Evolutionary conservation across 2,113 vertebrate species (phyloP), one percentile per base, ranked within the genome.

Genomic region (Equus przewalskii): DNA sequence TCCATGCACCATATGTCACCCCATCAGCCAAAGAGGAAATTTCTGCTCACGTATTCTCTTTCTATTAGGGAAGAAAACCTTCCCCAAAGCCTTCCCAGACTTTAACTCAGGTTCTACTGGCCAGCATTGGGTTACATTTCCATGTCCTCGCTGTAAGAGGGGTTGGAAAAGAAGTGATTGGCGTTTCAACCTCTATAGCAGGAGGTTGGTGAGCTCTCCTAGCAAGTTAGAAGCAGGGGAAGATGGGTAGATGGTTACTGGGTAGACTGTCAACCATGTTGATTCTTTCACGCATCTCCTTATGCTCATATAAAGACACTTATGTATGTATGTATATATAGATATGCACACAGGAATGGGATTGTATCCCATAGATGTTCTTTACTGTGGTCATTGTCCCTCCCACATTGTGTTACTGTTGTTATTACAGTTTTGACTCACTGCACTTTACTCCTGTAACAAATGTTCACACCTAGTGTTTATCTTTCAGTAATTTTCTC

Each of bases 1-100:
- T 24, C 26, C 3, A 9, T 5, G 1, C 4, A 49, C 21, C 36
- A 2, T 5, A 2, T 64, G 21, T n/a, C 16, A 24, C 28, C 13
- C 33, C 12, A 14, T 46, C 28, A 54, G 3, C 21, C 19, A 18
- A 78, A 64, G 8, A n/a, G 46, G 2, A 1, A n/a, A 3, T n/a
- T 83, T 80, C 9, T 60, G n/a, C 16, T 36, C 22, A 9, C 1
- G 49, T 2, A 5, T 16, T 73, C 7, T 5, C 21, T 73, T 62
- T 69, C 69, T 49, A 24, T 21, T 24, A 64, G 64, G 7, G 49
- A 56, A 44, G 21, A 69, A 83, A 70, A 67, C 19, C n/a, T 64
- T 56, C 10, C 21, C 24, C 49, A 21, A 41, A 41, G 13, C 4
- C 72, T 9, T 18, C 64, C 26, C 36, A 70, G 51, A 69, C 8